Conservation (phyloP, 2,888 invertebrate species). For the Hydropsyche betteni region DNA sequence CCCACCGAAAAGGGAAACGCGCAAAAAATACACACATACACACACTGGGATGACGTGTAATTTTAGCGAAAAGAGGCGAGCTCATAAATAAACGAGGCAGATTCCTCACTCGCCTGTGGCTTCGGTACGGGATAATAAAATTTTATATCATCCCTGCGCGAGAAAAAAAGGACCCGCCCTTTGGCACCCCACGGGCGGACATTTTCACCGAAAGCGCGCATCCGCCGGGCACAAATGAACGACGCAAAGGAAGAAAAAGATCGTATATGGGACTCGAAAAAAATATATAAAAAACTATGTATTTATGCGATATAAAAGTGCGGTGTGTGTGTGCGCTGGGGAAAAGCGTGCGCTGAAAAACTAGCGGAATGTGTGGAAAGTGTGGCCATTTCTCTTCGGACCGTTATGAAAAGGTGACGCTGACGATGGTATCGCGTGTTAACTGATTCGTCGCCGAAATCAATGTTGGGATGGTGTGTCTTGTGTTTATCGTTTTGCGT, state of each 20-base stretch:
- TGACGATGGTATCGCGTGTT: constrained; percentile 38
- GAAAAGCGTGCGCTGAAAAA: constrained; percentile 4
- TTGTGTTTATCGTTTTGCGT: too few relatives aligned
- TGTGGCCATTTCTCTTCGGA: constrained; percentile 18
- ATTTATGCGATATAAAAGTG: too few relatives aligned
- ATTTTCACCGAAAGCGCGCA: constrained; percentile 24
- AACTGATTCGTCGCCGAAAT: constrained; percentile 18
- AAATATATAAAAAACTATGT: not conserved
- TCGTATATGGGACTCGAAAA: not conserved
- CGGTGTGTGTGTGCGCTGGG: not conserved
- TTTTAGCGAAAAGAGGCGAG: constrained; percentile 35
- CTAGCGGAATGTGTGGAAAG: constrained; percentile 30
- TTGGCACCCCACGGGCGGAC: constrained; percentile 33
- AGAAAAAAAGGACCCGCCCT: constrained; percentile 26
- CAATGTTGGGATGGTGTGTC: too few relatives aligned
- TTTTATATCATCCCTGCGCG: constrained; percentile 35
- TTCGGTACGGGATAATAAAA: constrained; percentile 35
- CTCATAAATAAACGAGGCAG: constrained; percentile 37
- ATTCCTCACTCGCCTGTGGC: constrained; percentile 38
- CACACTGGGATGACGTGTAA: constrained; percentile 32
- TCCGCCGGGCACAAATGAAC: constrained; percentile 18
- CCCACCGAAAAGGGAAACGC: not conserved
- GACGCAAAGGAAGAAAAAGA: not conserved
- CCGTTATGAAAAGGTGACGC: constrained; percentile 24
- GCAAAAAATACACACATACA: constrained; percentile 8